Evolutionary conservation across 2,888 invertebrate species (phyloP), one percentile per base, ranked within the genome.

Genomic region (Ophion costatus): DNA sequence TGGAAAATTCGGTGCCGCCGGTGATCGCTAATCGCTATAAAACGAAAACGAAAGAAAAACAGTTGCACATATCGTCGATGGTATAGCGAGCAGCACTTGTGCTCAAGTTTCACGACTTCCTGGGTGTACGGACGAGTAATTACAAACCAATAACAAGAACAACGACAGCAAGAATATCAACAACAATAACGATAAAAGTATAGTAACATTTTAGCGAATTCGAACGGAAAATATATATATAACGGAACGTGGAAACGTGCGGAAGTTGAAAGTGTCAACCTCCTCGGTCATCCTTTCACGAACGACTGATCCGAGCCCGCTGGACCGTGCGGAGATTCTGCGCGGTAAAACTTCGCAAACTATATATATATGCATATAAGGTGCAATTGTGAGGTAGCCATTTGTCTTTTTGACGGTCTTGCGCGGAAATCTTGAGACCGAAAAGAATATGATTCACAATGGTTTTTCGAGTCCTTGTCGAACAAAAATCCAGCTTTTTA

Each of bases 231-330:
- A 45, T 38, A 38, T 38, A 17, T 38, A 17, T n/a, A 9, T 20
- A 38, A 61, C 4, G 42, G 42, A 17, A 29, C 42, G 59, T n/a
- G 45, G 24, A 14, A 45, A 45, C 69, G 69, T 33, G 45, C n/a
- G 11, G 14, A 45, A n/a, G 10, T 20, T 11, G 20, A 24, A 64
- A 33, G 71, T 45, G 9, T 45, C 63, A 45, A 64, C 51, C 74
- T 63, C 22, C 61, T 74, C 29, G 24, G n/a, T 63, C 75, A 51
- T 75, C 33, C 64, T 45, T 75, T 75, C 75, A 64, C 64, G 20
- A 33, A 75, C 51, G 45, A 64, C 75, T 75, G 64, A 74, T 74
- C 63, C n/a, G 45, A 45, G 42, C 11, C 33, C n/a, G 64, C 20
- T 42, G 33, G 64, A 75, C 64, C 61, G 51, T 24, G 22, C 29